These are phyloP conservation scores for Abrostola tripartita DNA, from an alignment of 2,888 invertebrate genomes.

Conservation along the genomic window DNA sequence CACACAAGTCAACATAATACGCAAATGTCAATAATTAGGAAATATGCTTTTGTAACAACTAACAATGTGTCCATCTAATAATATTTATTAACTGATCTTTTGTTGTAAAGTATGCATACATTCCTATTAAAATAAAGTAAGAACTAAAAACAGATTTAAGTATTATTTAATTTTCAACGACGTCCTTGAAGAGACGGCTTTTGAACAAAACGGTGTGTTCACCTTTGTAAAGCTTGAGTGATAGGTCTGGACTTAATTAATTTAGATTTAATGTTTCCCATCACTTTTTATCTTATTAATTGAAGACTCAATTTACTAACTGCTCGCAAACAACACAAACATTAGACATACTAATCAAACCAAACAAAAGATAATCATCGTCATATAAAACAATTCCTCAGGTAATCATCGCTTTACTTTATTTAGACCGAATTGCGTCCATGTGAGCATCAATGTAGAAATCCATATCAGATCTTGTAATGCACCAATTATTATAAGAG, in stretches of 20 bases:
- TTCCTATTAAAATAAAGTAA: too few species aligned
- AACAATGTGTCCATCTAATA: neutral
- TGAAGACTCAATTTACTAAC: neutral
- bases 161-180: too few species aligned
- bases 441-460: slow-evolving; percentile 61
- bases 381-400: slow-evolving; percentile 25
- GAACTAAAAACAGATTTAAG: too few species aligned
- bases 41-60: neutral
- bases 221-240: too few species aligned
- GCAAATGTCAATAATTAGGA: neutral
- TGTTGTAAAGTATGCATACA: too few species aligned
- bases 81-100: neutral
- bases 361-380: slow-evolving; percentile 17
- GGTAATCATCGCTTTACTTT: slow-evolving; percentile 20
- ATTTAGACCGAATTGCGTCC: slow-evolving; percentile 27
- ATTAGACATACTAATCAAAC: neutral
- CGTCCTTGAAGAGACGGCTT: too few species aligned
- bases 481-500: slow-evolving; percentile 74
- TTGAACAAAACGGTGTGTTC: too few species aligned
- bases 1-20: slow-evolving; percentile 5
- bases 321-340: slow-evolving; percentile 2
- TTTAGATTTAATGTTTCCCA: too few species aligned
- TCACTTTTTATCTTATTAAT: too few species aligned
- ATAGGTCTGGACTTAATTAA: too few species aligned
- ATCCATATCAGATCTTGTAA: slow-evolving; percentile 76